Evolutionary conservation across 2,797 vertebrate species (phyloP).

Genomic region (Chromis chromis): DNA sequence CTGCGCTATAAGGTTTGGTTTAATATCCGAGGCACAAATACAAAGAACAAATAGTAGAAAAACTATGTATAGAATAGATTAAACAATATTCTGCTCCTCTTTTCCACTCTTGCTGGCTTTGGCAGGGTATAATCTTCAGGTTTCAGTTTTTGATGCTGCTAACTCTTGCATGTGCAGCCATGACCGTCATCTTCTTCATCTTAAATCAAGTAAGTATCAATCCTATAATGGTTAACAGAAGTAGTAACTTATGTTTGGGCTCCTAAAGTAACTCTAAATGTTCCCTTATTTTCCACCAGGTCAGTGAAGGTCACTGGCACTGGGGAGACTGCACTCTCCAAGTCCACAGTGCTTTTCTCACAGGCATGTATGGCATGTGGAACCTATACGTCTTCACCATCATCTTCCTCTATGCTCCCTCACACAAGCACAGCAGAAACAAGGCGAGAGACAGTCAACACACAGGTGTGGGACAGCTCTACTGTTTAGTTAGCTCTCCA

Average conservation of each 20-base stretch:
- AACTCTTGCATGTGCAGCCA: slow-evolving; percentile 88
- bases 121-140: slow-evolving; percentile 73
- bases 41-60: not conserved
- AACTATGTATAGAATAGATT: not conserved
- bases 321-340: slow-evolving; percentile 89
- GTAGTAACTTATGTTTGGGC: no score
- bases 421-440: slow-evolving; percentile 83
- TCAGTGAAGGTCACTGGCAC: slow-evolving; percentile 76
- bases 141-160: slow-evolving; percentile 92
- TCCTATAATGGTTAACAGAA: not conserved
- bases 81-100: not conserved
- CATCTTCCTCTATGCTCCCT: slow-evolving; percentile 92
- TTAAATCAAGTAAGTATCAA: slow-evolving; percentile 49
- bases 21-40: not conserved
- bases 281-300: slow-evolving; percentile 26
- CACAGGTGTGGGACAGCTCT: slow-evolving; percentile 30
- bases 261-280: not conserved
- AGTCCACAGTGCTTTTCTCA: slow-evolving; percentile 93
- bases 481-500: not conserved
- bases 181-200: slow-evolving; percentile 84
- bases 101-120: not conserved
- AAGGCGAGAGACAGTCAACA: slow-evolving; percentile 19
- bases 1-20: slow-evolving; percentile 37
- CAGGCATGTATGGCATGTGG: slow-evolving; percentile 94
- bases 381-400: slow-evolving; percentile 93